Percentiles rank a stretch among this genome's conserved stretches.
Evolutionary conservation across 1,140 invertebrate species (phyloP).

Genomic region (Anoplophora glabripennis): DNA sequence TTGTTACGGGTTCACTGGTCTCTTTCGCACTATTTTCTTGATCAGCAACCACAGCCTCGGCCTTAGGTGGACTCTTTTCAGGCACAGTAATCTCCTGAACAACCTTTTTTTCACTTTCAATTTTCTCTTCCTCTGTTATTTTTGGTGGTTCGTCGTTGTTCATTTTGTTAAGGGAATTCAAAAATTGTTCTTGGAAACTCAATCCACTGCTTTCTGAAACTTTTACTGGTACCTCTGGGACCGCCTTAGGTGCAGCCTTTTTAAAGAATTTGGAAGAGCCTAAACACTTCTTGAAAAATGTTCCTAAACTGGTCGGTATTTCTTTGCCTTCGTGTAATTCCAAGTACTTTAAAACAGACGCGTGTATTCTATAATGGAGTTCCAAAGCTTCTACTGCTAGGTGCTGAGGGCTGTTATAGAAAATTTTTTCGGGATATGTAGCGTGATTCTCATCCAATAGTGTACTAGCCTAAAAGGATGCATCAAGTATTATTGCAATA

Average conservation of each 20-base stretch:
- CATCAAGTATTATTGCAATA: too few relatives aligned
- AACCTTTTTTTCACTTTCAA: conserved; percentile 12
- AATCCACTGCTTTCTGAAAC: not conserved
- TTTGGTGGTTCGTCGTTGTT: not conserved
- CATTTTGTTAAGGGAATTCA: conserved; percentile 18
- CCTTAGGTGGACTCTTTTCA: not conserved
- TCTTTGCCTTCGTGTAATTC: conserved; percentile 61
- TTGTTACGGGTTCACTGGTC: not conserved
- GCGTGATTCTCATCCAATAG: conserved; percentile 78
- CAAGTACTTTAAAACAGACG: conserved; percentile 80
- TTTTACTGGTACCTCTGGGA: not conserved
- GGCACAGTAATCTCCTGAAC: conserved; percentile 6
- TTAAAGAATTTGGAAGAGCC: conserved; percentile 7
- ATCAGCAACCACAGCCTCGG: not conserved
- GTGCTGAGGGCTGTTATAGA: conserved; percentile 77
- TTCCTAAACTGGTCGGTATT: conserved; percentile 36
- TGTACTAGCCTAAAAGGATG: conserved; percentile 59
- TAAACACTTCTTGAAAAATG: conserved; percentile 46
- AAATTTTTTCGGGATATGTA: conserved; percentile 81
- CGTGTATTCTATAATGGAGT: conserved; percentile 79
- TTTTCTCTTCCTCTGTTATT: conserved; percentile 5
- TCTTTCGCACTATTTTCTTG: conserved; percentile 1
- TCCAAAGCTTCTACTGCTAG: conserved; percentile 88
- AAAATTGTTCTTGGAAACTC: conserved; percentile 30
- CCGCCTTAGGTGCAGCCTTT: conserved; percentile 10